Conservation (phyloP, 2,888 invertebrate species). For the Drosophila anceps region DNA sequence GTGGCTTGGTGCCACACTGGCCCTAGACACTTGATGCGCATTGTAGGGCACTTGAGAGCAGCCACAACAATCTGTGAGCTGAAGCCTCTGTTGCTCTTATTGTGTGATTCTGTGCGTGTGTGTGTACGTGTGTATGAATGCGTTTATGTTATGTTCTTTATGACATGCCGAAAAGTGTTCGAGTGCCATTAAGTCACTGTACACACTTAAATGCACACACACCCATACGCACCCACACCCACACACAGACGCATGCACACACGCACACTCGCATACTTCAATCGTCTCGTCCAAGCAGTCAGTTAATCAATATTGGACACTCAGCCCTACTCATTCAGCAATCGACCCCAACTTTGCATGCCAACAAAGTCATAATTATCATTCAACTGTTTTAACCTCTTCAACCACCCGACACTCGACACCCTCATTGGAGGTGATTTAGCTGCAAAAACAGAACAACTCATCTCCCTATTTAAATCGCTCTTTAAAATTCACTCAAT, state of each 20-base stretch:
- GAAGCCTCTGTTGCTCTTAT: constrained; percentile 55
- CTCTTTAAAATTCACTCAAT: constrained; percentile 56
- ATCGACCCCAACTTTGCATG: constrained; percentile 60
- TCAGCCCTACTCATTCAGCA: constrained; percentile 43
- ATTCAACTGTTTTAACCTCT: background rate
- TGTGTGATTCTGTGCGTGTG: constrained; percentile 24
- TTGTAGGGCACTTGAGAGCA: constrained; percentile 57
- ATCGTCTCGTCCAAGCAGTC: constrained; percentile 49
- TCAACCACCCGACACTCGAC: background rate
- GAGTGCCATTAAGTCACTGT: constrained; percentile 76
- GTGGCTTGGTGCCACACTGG: constrained; percentile 12
- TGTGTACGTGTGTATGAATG: constrained; percentile 29
- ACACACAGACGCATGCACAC: background rate
- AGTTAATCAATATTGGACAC: constrained; percentile 69
- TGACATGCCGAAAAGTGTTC: constrained; percentile 78
- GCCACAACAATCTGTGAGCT: constrained; percentile 62
- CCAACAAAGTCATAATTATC: constrained; percentile 67
- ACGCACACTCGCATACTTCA: constrained; percentile 30
- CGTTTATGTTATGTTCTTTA: constrained; percentile 65
- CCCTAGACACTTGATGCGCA: constrained; percentile 45
- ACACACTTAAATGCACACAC: constrained; percentile 62
- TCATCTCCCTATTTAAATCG: constrained; percentile 40
- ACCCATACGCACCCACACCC: constrained; percentile 18
- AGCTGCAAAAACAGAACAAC: constrained; percentile 30
- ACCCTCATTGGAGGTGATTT: constrained; percentile 34